These are phyloP conservation scores for Ptycholaimellus sp. DNA, from an alignment of 2,888 invertebrate species.

Conservation along the genomic window DNA sequence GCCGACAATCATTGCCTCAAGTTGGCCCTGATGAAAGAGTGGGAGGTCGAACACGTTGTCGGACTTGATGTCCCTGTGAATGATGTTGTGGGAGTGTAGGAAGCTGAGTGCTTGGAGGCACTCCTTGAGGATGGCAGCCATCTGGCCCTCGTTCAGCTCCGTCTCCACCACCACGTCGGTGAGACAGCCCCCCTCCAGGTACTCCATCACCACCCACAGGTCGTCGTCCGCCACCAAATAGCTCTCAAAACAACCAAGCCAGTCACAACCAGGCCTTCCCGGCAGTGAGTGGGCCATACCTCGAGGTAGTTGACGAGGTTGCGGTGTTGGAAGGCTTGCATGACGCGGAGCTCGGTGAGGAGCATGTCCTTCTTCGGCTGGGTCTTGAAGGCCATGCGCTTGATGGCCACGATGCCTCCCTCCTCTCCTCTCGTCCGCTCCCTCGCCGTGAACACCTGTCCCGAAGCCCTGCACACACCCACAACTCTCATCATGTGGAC, in stretches of 20 bases:
- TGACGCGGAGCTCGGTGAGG: conserved; percentile 65
- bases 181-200: conserved; percentile 72
- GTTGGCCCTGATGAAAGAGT: too few species aligned
- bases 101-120: conserved; percentile 61
- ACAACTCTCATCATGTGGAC: background rate
- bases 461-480: conserved; percentile 16
- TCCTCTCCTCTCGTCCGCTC: conserved; percentile 10
- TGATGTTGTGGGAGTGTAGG: conserved; percentile 53
- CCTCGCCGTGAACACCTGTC: conserved; percentile 20
- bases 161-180: conserved; percentile 93
- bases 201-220: conserved; percentile 88
- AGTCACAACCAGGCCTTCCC: too few species aligned
- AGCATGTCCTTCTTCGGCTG: conserved; percentile 87
- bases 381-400: conserved; percentile 75
- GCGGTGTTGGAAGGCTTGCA: conserved; percentile 69
- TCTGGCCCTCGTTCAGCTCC: conserved; percentile 82
- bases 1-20: too few species aligned
- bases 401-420: conserved; percentile 81
- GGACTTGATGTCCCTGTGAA: conserved; percentile 87
- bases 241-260: conserved; percentile 8
- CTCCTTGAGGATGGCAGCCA: conserved; percentile 75
- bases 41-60: too few species aligned
- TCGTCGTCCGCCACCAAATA: conserved; percentile 41
- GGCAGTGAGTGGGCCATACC: conserved; percentile 24
- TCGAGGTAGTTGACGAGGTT: conserved; percentile 87